Conservation (phyloP, 1,140 invertebrate species). For the Lasaia peninsularis region DNA sequence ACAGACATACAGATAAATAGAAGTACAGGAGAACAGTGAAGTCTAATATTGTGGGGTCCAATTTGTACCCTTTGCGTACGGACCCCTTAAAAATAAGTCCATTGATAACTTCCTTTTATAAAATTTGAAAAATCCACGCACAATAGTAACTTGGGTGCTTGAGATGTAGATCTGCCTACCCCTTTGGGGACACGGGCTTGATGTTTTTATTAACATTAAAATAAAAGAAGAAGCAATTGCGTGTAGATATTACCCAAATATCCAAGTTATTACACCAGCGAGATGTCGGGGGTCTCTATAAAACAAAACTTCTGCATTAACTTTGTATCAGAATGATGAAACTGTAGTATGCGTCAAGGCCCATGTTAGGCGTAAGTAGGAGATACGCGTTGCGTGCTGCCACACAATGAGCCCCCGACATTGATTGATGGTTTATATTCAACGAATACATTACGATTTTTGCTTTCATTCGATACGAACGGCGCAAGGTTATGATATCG, state of each 20-base stretch:
- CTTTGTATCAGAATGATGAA: constrained; percentile 61
- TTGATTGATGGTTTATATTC: constrained; percentile 72
- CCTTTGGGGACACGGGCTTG: too few species aligned
- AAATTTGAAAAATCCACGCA: too few species aligned
- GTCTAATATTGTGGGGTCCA: too few species aligned
- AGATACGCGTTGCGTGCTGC: constrained; percentile 67
- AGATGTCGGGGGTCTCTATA: constrained; percentile 24
- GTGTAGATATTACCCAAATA: constrained; percentile 30
- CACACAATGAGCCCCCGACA: constrained; percentile 71
- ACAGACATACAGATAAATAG: too few species aligned
- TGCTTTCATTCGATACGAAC: constrained; percentile 75
- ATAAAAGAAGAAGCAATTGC: constrained; percentile 5
- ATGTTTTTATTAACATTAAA: too few species aligned
- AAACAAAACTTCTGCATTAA: constrained; percentile 39
- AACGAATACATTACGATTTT: constrained; percentile 77
- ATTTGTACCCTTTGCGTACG: too few species aligned
- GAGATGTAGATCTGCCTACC: too few species aligned
- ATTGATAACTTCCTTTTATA: too few species aligned
- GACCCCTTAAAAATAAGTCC: too few species aligned
- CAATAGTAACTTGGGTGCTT: too few species aligned
- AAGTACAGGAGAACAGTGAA: too few species aligned
- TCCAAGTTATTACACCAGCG: too few species aligned
- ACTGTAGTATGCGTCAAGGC: constrained; percentile 46
- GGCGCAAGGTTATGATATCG: constrained; percentile 73
- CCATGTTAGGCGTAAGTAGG: constrained; percentile 39